These are phyloP conservation scores for Alviniconcha marisindica DNA, from an alignment of 1,140 invertebrate species.

Conservation along the genomic window DNA sequence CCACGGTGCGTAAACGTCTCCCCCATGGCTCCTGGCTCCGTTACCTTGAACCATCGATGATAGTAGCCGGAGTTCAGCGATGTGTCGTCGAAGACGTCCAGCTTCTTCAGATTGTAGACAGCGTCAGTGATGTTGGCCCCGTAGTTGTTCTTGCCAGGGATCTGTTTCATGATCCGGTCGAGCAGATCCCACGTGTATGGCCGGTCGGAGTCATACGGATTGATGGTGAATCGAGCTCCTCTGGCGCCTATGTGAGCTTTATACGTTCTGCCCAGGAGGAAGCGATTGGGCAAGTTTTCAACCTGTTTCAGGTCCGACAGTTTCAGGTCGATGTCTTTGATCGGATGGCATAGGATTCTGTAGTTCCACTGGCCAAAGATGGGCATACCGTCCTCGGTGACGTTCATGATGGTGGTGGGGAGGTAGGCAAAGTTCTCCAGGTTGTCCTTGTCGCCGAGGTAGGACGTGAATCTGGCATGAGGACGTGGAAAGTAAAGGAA, in stretches of 20 bases:
- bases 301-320: slow-evolving; percentile 41
- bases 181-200: slow-evolving; percentile 42
- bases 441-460: slow-evolving; percentile 53
- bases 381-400: slow-evolving; percentile 50
- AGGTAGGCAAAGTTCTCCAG: slow-evolving; percentile 59
- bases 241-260: too few species aligned
- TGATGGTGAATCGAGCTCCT: too few species aligned
- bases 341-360: slow-evolving; percentile 67
- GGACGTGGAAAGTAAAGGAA: too few species aligned
- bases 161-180: slow-evolving; percentile 63
- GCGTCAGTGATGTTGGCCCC: slow-evolving; percentile 45
- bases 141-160: slow-evolving; percentile 69
- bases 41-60: slow-evolving; percentile 56
- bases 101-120: background rate
- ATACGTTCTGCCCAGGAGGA: too few species aligned
- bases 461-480: slow-evolving; percentile 58
- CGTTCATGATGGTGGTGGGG: slow-evolving; percentile 54
- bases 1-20: slow-evolving; percentile 61
- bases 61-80: slow-evolving; percentile 62
- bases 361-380: slow-evolving; percentile 68
- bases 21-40: slow-evolving; percentile 47
- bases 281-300: too few species aligned
- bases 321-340: slow-evolving; percentile 21
- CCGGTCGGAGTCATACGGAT: too few species aligned
- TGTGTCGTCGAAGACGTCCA: slow-evolving; percentile 28